A percentile compares a stretch with the other conserved stretches of the same genome.
phyloP scores from a whole-genome alignment of 2,888 invertebrate species.

The Philhelius pedissequus region DNA sequence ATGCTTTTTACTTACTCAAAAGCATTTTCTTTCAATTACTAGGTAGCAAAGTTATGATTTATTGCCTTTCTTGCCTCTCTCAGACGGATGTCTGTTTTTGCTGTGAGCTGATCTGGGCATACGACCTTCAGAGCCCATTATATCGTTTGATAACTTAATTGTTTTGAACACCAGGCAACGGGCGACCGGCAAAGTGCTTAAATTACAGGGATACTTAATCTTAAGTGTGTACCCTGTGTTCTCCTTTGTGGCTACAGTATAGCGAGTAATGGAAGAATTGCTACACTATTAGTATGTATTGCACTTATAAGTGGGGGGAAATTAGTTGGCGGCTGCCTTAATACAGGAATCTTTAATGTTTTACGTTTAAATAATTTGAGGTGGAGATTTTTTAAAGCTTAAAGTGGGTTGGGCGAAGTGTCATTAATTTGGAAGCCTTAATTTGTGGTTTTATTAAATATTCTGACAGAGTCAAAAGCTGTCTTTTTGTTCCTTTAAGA shows the following conservation, averaged over 20 bases:
- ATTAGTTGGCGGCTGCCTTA: constrained; percentile 25
- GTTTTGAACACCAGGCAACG: constrained; percentile 27
- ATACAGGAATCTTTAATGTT: background rate
- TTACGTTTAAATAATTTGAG: background rate
- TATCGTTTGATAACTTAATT: constrained; percentile 60
- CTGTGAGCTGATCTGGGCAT: background rate
- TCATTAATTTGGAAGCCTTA: background rate
- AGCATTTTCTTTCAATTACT: background rate
- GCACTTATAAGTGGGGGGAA: constrained; percentile 44
- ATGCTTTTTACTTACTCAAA: background rate
- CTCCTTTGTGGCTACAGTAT: too few relatives aligned
- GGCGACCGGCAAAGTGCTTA: background rate
- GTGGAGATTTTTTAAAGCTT: background rate
- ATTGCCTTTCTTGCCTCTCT: background rate
- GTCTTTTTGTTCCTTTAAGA: background rate
- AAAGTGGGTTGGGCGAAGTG: background rate
- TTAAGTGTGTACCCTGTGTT: constrained; percentile 21
- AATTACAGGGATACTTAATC: constrained; percentile 29
- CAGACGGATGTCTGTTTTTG: background rate
- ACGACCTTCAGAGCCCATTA: constrained; percentile 34
- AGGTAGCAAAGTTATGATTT: constrained; percentile 41
- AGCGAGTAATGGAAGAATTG: background rate
- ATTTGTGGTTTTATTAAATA: background rate
- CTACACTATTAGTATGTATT: constrained; percentile 36
- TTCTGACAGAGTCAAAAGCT: background rate